Base-by-base conservation (phyloP, 64 coral and sea anemone species). In the Pocillopora verrucosa region DNA sequence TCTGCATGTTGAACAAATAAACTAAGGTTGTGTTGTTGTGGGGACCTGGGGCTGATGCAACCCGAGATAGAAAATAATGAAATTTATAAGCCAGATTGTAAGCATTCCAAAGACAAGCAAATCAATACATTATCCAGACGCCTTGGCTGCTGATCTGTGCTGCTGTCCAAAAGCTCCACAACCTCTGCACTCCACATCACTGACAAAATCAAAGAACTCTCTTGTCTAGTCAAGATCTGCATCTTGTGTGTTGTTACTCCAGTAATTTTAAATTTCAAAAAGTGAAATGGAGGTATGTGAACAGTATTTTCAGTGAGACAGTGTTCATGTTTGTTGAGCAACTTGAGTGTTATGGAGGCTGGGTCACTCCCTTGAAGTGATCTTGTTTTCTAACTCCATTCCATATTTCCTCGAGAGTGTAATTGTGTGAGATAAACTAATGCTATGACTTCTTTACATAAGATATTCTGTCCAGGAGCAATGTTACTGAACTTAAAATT, bases 351-450 rank as follows among this genome's bases (percentile, higher is more conserved):
- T 72, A 11, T 72, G 82, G 82, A 85, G 63, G 82, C 20, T 51
- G 82, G 82, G 82, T 85, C 82, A 85, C 82, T 85, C 82, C 82
- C 82, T 45, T 65, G 34, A n/a, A 36, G 22, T 85, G 63, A 63
- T 45, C 72, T 85, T 85, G 82, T 72, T 85, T 58, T 25, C 65
- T n/a, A 14, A 70, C 51, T 85, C 37, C 72, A 25, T 85, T 17
- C 64, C 22, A 56, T 45, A 25, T 36, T 72, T 85, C n/a, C 11
- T 12, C 37, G 15, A n/a, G 19, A 5, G 17, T 10, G 56, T 17
- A 70, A 16, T 72, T 45, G 38, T 16, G 10, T 16, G n/a, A 13
- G 65, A 85, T 72, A 26, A 37, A 26, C 35, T 22, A 36, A 72
- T 25, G 82, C 61, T 85, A 16, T 85, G 51, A 51, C 24, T 57